Conservation (phyloP, 2,113 vertebrate species). For the Psilopsiagon aymara region DNA sequence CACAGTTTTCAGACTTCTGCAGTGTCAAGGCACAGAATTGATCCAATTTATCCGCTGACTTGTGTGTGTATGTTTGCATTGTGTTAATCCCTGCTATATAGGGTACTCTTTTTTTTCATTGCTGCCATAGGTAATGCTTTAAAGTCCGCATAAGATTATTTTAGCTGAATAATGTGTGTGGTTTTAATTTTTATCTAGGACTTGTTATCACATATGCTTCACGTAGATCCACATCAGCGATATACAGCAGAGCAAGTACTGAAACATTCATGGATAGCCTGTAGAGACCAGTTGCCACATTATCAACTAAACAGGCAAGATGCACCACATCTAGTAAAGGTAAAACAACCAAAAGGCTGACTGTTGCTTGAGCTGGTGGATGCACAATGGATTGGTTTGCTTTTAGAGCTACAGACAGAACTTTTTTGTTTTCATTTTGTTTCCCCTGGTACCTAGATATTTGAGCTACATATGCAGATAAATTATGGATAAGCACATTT, state of each 20-base stretch:
- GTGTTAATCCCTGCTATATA: neutral
- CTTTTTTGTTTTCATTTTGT: neutral
- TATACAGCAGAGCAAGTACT: constrained; percentile 94
- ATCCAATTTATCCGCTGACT: constrained; percentile 9
- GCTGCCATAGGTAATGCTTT: neutral
- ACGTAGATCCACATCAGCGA: constrained; percentile 94
- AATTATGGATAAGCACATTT: neutral
- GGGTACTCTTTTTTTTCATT: neutral
- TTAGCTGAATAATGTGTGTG: neutral
- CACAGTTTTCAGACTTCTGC: constrained; percentile 16
- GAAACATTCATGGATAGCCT: constrained; percentile 95
- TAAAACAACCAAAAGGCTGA: constrained; percentile 53
- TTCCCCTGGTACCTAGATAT: fast-evolving
- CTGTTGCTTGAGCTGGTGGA: neutral
- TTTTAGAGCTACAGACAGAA: neutral
- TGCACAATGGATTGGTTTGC: neutral
- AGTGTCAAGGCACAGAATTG: constrained; percentile 47
- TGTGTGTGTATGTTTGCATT: neutral
- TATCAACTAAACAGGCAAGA: constrained; percentile 92
- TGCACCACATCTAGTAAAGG: constrained; percentile 89
- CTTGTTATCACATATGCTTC: constrained; percentile 95
- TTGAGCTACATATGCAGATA: neutral
- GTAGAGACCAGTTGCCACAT: constrained; percentile 88
- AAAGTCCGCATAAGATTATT: neutral
- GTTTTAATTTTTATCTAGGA: constrained; percentile 78